Conservation (phyloP, 2,888 invertebrate genomes). For the Asteroscopus sphinx region DNA sequence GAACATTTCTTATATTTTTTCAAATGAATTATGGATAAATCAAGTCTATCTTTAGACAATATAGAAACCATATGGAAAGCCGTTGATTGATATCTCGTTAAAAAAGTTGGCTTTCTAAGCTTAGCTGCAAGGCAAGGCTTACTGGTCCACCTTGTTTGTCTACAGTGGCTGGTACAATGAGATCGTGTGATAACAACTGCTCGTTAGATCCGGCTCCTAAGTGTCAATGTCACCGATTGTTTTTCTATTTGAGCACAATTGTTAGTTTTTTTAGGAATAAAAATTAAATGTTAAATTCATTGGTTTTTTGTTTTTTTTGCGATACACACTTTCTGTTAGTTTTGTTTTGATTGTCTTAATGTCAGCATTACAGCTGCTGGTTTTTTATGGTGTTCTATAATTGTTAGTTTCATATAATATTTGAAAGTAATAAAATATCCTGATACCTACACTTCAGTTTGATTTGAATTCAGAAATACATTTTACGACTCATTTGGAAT, state of each 20-base stretch:
- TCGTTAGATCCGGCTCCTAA: slow-evolving; percentile 82
- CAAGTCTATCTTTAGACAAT: slow-evolving; percentile 57
- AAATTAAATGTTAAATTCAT: too few species aligned
- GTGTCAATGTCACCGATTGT: slow-evolving; percentile 80
- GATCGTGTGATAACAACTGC: slow-evolving; percentile 62
- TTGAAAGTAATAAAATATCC: background rate
- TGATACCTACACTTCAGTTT: background rate
- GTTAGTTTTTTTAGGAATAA: slow-evolving; percentile 32
- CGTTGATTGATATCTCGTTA: slow-evolving; percentile 57
- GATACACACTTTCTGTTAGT: too few species aligned
- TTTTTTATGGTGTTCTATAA: too few species aligned
- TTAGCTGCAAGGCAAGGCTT: slow-evolving; percentile 49
- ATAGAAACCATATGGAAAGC: slow-evolving; percentile 62
- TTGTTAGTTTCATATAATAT: background rate
- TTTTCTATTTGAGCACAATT: slow-evolving; percentile 40
- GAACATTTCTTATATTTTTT: background rate
- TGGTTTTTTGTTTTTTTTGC: too few species aligned
- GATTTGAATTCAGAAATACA: background rate
- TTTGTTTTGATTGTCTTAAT: too few species aligned
- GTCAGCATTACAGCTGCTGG: too few species aligned
- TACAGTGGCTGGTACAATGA: slow-evolving; percentile 51
- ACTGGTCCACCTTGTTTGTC: slow-evolving; percentile 44
- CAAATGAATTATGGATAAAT: slow-evolving; percentile 47
- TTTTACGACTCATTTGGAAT: background rate
- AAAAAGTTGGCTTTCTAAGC: slow-evolving; percentile 60